A percentile compares a stretch with the other conserved stretches of the same genome.
Conservation (phyloP, 2,113 vertebrate species). For the Shinisaurus crocodilurus region DNA sequence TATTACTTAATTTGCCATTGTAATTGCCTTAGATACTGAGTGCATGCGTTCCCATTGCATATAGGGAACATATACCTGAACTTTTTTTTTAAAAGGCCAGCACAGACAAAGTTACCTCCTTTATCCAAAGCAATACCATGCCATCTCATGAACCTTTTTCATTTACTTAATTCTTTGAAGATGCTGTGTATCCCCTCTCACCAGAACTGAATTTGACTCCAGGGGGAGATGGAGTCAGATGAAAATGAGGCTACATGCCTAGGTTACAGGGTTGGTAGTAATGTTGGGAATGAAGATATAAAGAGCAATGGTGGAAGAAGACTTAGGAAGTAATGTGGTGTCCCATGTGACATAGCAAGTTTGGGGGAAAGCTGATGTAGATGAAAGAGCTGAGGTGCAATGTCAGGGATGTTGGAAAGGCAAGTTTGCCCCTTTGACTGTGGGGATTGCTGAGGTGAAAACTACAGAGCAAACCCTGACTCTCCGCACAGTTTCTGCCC, state of each 20-base stretch:
- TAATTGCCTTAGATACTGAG: background rate
- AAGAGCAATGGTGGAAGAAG: background rate
- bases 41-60: background rate
- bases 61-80: background rate
- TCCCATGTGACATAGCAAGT: background rate
- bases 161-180: background rate
- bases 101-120: background rate
- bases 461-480: too few relatives aligned
- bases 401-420: too few relatives aligned
- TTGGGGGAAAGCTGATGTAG: background rate
- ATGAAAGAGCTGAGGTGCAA: too few relatives aligned
- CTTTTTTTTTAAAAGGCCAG: background rate
- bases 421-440: too few relatives aligned
- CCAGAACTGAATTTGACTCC: background rate
- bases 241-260: background rate
- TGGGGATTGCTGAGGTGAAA: too few relatives aligned
- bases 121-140: background rate
- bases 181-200: background rate
- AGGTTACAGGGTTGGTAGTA: background rate
- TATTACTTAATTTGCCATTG: background rate
- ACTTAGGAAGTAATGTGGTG: background rate
- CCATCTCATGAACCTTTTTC: background rate
- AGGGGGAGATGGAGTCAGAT: background rate
- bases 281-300: background rate
- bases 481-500: too few relatives aligned